Evolutionary conservation across 2,113 vertebrate genomes (phyloP).

Genomic region (Octodon degus): DNA sequence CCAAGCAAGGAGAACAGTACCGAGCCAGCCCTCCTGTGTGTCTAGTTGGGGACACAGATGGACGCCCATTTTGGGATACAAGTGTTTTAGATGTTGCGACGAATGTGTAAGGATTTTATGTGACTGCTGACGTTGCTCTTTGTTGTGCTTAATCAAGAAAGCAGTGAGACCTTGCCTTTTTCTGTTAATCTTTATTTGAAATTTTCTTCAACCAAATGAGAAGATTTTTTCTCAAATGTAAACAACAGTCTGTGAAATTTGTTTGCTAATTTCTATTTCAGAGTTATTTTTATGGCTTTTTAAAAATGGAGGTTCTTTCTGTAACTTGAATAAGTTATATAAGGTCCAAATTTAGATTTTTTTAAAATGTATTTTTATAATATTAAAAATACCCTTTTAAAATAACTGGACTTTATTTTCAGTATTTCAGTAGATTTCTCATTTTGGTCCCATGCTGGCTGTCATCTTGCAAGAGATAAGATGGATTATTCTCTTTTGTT

Average conservation of each 20-base stretch:
- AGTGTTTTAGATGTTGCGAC: background rate
- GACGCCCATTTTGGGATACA: background rate
- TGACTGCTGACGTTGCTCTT: background rate
- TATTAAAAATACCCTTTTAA: background rate
- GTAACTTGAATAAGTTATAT: background rate
- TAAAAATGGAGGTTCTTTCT: conserved; percentile 37
- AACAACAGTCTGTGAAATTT: background rate
- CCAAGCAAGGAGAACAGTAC: background rate
- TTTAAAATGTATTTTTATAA: background rate
- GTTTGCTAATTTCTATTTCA: conserved; percentile 2
- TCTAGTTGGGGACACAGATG: background rate
- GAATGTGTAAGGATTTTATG: background rate
- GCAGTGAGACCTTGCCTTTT: background rate
- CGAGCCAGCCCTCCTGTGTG: background rate
- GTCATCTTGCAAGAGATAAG: background rate
- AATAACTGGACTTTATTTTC: background rate
- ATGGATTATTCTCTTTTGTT: conserved; percentile 49
- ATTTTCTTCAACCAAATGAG: background rate
- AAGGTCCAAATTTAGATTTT: background rate
- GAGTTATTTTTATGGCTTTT: conserved; percentile 1
- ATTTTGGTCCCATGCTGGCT: background rate
- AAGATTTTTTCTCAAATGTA: background rate
- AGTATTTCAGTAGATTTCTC: background rate
- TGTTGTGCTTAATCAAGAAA: background rate
- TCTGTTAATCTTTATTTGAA: background rate